phyloP scores from a whole-genome alignment of 2,888 invertebrate species.

The Chrysina gloriosa region DNA sequence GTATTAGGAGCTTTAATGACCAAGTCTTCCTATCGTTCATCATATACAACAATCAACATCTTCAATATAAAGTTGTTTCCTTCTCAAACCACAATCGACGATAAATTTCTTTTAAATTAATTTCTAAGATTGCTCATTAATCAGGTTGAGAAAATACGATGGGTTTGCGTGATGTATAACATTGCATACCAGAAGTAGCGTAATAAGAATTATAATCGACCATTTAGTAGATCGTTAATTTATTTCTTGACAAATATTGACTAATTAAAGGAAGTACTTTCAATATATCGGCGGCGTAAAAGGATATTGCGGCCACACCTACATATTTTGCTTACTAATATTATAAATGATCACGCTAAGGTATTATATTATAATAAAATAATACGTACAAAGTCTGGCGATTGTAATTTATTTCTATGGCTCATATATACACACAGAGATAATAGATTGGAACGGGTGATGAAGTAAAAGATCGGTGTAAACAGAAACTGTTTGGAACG shows the following conservation, averaged over 20 bases:
- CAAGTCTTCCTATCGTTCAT: too few species aligned
- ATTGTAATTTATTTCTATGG: background rate
- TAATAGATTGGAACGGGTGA: background rate
- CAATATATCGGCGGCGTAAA: background rate
- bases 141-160: too few species aligned
- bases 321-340: background rate
- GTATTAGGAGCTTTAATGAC: too few species aligned
- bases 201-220: background rate
- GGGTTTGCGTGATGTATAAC: too few species aligned
- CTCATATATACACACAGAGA: background rate
- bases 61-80: too few species aligned
- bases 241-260: constrained; percentile 15
- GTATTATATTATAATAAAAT: background rate
- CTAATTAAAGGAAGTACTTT: constrained; percentile 16
- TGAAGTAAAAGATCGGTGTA: background rate
- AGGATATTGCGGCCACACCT: constrained; percentile 12
- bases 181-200: too few species aligned
- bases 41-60: too few species aligned
- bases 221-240: background rate
- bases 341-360: background rate
- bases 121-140: too few species aligned
- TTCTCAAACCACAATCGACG: too few species aligned
- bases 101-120: too few species aligned
- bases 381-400: background rate
- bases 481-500: background rate